Conservation (phyloP, 2,888 invertebrate genomes). For the Gari tellinella region DNA sequence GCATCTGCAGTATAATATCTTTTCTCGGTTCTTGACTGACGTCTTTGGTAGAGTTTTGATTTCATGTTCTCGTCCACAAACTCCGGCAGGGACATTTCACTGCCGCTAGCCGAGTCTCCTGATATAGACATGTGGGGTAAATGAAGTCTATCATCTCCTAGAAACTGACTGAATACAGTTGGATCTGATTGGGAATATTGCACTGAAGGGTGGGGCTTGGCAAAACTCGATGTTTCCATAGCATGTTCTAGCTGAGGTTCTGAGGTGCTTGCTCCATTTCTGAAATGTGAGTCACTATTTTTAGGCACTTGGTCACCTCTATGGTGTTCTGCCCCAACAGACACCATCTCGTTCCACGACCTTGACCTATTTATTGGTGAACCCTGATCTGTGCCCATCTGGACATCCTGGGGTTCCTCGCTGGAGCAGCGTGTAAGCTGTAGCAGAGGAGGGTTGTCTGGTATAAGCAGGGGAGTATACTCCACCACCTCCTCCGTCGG, state of each 20-base stretch:
- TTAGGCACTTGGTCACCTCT: constrained; percentile 30
- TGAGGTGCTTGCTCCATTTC: constrained; percentile 19
- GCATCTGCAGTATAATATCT: constrained; percentile 89
- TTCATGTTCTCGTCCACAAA: constrained; percentile 73
- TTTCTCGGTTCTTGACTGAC: constrained; percentile 81
- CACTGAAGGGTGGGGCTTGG: constrained; percentile 41
- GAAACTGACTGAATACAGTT: constrained; percentile 49
- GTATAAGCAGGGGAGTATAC: constrained; percentile 51
- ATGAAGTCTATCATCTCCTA: constrained; percentile 40
- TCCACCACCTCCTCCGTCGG: constrained; percentile 63
- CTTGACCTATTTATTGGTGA: constrained; percentile 55
- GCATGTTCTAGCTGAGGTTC: constrained; percentile 22
- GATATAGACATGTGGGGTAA: constrained; percentile 49
- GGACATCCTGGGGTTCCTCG: constrained; percentile 46
- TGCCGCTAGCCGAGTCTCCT: constrained; percentile 39
- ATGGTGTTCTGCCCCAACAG: constrained; percentile 9
- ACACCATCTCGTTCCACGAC: constrained; percentile 60
- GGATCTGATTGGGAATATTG: constrained; percentile 61
- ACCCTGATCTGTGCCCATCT: constrained; percentile 7
- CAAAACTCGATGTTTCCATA: constrained; percentile 5
- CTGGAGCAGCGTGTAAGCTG: constrained; percentile 53
- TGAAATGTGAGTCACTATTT: constrained; percentile 22
- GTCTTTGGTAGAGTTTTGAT: constrained; percentile 80
- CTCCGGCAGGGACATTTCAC: constrained; percentile 65
- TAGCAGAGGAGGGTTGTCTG: constrained; percentile 38